Conservation (phyloP, 2,888 invertebrate genomes). For the Limnephilus auricula region DNA sequence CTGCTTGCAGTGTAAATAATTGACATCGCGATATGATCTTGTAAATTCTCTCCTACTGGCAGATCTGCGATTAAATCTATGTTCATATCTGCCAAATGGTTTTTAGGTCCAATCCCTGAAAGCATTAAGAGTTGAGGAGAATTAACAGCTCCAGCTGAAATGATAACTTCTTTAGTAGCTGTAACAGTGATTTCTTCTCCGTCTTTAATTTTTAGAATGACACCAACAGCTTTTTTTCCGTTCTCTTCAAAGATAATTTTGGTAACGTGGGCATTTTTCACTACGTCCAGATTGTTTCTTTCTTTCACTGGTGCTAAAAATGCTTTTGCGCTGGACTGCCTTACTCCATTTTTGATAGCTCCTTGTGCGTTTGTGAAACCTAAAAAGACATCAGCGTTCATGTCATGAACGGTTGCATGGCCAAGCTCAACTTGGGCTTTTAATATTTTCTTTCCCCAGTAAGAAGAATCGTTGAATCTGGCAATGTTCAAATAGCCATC, state of each 20-base stretch:
- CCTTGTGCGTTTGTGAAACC: constrained; percentile 75
- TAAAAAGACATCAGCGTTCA: constrained; percentile 73
- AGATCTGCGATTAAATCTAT: constrained; percentile 72
- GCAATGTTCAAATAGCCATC: constrained; percentile 74
- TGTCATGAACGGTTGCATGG: constrained; percentile 69
- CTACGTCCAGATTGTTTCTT: constrained; percentile 68
- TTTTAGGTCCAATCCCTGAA: constrained; percentile 75
- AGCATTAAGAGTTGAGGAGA: constrained; percentile 76
- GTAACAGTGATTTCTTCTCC: constrained; percentile 70
- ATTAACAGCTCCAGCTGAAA: constrained; percentile 75
- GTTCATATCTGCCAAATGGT: constrained; percentile 70
- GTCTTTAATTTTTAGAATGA: constrained; percentile 72
- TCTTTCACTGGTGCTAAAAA: constrained; percentile 73
- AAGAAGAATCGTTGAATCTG: constrained; percentile 59
- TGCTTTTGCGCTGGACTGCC: constrained; percentile 77
- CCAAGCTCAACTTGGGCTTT: constrained; percentile 75
- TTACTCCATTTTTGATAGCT: constrained; percentile 74
- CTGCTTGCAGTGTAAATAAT: constrained; percentile 68
- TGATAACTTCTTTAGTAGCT: constrained; percentile 74
- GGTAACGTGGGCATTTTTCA: constrained; percentile 73
- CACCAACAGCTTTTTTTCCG: constrained; percentile 72
- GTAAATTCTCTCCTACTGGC: constrained; percentile 77
- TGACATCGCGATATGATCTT: constrained; percentile 75
- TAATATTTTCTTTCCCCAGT: constrained; percentile 71
- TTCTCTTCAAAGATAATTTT: constrained; percentile 75